Percentiles rank a stretch among this genome's conserved stretches.
These are phyloP conservation scores for Telmatochromis sp. DNA, from an alignment of 2,113 vertebrate genomes.

Conservation along the genomic window DNA sequence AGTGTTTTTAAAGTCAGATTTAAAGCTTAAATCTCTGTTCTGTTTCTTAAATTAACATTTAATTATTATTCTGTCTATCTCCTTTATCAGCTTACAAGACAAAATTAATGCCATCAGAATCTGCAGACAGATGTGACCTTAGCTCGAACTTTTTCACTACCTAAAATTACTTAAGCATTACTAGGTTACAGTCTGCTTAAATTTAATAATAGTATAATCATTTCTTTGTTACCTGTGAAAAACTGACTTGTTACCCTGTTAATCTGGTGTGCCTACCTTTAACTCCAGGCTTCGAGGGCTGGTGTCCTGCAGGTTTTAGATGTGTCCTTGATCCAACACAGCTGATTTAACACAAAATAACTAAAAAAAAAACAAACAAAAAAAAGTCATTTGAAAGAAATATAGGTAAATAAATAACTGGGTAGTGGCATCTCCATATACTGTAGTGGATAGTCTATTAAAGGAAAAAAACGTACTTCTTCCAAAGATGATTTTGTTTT, in stretches of 20 bases:
- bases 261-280: not conserved
- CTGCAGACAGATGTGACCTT: not conserved
- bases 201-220: not conserved
- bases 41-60: not conserved
- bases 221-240: not conserved
- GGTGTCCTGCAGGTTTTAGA: not conserved
- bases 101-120: not conserved
- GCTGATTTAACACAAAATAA: conserved; percentile 62
- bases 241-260: not conserved
- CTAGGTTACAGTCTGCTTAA: not conserved
- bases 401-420: conserved; percentile 76
- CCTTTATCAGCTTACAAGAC: not conserved
- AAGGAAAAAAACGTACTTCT: conserved; percentile 69
- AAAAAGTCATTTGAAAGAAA: conserved; percentile 60
- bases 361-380: not conserved
- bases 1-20: not conserved
- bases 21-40: not conserved
- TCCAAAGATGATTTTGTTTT: conserved; percentile 82
- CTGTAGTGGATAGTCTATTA: conserved; percentile 81
- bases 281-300: not conserved
- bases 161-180: not conserved
- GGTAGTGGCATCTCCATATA: conserved; percentile 85
- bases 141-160: not conserved
- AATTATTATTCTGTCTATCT: not conserved
- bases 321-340: not conserved